Conservation (phyloP, 2,113 vertebrate species). For the Brienomyrus brachyistius region DNA sequence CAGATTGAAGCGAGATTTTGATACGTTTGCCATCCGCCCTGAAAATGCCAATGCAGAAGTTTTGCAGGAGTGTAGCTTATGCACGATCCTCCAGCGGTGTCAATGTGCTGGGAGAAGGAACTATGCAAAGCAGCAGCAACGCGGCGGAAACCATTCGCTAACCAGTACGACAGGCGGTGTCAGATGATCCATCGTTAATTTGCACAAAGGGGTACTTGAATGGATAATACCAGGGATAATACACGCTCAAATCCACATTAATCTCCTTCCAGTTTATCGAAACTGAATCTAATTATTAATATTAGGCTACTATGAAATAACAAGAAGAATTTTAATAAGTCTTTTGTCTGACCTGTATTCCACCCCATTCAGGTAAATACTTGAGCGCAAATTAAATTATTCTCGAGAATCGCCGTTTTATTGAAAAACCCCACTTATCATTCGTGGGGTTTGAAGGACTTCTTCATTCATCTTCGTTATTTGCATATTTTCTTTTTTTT, state of each 20-base stretch:
- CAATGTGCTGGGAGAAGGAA: not conserved
- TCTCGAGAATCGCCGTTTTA: not conserved
- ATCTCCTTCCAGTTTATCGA: not conserved
- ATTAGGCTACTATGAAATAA: not conserved
- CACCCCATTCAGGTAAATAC: not conserved
- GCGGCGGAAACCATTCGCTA: constrained; percentile 12
- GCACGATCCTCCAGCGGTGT: constrained; percentile 8
- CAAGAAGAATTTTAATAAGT: not conserved
- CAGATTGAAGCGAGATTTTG: not conserved
- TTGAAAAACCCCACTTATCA: not conserved
- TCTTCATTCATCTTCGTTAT: not conserved
- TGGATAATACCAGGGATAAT: not conserved
- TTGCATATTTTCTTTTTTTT: not conserved
- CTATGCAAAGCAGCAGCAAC: constrained; percentile 17
- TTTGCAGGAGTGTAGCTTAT: not conserved
- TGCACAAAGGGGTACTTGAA: constrained; percentile 8
- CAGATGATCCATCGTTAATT: constrained; percentile 10
- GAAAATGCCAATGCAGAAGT: not conserved
- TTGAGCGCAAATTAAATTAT: constrained; percentile 4
- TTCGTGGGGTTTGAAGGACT: not conserved
- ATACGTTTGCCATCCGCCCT: not conserved
- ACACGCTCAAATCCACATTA: not conserved
- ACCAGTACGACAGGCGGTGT: constrained; percentile 8
- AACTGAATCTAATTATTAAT: not conserved
- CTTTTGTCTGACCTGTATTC: not conserved